Evolutionary conservation across 2,113 vertebrate species (phyloP), one percentile per base, ranked within the genome.

Genomic region (Colius striatus): DNA sequence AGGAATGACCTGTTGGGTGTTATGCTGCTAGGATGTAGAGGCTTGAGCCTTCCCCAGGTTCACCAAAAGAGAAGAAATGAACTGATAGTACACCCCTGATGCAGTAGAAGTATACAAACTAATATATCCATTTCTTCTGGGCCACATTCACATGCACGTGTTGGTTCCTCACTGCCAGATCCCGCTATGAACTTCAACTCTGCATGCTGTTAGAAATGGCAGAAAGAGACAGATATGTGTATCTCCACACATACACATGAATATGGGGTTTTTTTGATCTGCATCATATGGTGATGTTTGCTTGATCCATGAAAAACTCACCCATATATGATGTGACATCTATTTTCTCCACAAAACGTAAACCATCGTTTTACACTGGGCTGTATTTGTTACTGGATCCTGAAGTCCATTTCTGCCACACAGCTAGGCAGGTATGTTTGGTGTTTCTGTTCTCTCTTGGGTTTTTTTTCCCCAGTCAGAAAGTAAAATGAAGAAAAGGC

Each of bases 151-250:
- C 66, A 34, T 36, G 80, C 87, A 94, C 38, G 2, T 89, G 70
- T 76, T 91, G 58, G 89, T 70, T 94, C 68, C 65, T 94, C 81
- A 38, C 54, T 95, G 94, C 95, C 92, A 94, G 87, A 78, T 96
- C 87, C 84, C 89, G 80, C 92, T 91, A 84, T 79, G 92, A 91
- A 65, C 57, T 91, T 26, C 27, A 84, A 53, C 50, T 82, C 87
- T 87, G 30, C 74, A 11, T 47, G 87, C 70, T 76, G 87, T 73
- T 91, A 89, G 81, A 76, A 84, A 91, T 79, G 66, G 70, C 84
- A 96, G 58, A 95, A 78, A 23, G 71, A 95, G 87, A 93, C 45
- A 73, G 55, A 94, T 92, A 88, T 66, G 83, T 90, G n/a, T 51
- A 77, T 58, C 60, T 83, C 54, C 54, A 53, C 10, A 54, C 21